phyloP scores from a whole-genome alignment of 2,797 vertebrate genomes.

The Enteromius fasciolatus region DNA sequence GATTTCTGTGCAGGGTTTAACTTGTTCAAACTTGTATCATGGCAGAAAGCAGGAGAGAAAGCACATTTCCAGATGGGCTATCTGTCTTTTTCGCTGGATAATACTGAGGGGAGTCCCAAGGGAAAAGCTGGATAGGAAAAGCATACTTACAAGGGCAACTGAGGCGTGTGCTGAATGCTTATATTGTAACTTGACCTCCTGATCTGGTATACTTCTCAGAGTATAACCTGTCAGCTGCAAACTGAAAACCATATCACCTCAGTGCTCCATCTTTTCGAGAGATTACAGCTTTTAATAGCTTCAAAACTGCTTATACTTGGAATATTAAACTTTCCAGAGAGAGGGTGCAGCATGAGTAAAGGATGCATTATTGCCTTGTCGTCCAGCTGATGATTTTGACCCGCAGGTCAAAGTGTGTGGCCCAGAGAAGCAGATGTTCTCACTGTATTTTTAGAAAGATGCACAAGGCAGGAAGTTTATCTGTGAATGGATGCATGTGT shows the following conservation, averaged over 20 bases:
- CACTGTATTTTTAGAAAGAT: slow-evolving; percentile 59
- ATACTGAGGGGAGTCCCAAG: slow-evolving; percentile 34
- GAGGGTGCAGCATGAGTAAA: neutral
- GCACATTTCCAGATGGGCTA: slow-evolving; percentile 63
- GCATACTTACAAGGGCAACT: slow-evolving; percentile 34
- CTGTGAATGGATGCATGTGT: slow-evolving; percentile 69
- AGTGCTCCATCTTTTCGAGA: neutral
- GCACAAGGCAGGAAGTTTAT: slow-evolving; percentile 61
- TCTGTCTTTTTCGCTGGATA: slow-evolving; percentile 43
- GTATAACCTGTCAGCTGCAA: slow-evolving; percentile 23
- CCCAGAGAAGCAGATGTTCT: slow-evolving; percentile 53
- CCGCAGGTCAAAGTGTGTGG: slow-evolving; percentile 65
- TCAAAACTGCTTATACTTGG: neutral
- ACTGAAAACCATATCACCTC: neutral
- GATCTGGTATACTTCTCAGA: slow-evolving; percentile 44
- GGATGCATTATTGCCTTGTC: slow-evolving; percentile 49
- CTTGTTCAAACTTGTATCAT: neutral
- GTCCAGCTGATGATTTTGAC: slow-evolving; percentile 66
- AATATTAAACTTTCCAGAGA: slow-evolving; percentile 18
- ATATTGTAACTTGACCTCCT: slow-evolving; percentile 39
- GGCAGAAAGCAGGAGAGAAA: slow-evolving; percentile 9
- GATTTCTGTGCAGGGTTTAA: slow-evolving; percentile 9
- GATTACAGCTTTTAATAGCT: neutral
- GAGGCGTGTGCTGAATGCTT: slow-evolving; percentile 30
- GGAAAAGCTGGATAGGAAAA: slow-evolving; percentile 56